Conservation (phyloP, 64 coral and sea anemone species). For the Cladopsammia gracilis region DNA sequence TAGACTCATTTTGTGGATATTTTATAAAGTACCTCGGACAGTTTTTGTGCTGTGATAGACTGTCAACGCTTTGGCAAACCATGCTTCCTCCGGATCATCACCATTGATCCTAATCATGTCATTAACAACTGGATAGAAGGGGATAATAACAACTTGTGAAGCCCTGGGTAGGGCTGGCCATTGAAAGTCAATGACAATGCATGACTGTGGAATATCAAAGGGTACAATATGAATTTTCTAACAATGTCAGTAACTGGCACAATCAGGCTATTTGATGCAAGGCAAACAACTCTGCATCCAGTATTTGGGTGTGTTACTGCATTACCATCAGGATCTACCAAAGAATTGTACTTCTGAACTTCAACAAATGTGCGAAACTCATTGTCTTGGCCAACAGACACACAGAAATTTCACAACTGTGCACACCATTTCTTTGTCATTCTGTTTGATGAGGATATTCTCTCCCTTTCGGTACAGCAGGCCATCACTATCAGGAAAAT, state of each 20-base stretch:
- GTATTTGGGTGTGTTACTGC: neutral
- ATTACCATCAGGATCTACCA: neutral
- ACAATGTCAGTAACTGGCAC: neutral
- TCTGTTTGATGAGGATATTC: conserved; percentile 1
- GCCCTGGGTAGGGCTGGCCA: neutral
- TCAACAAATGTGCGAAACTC: neutral
- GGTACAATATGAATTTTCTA: conserved; percentile 14
- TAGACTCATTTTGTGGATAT: neutral
- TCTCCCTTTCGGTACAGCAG: conserved; percentile 12
- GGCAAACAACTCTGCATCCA: neutral
- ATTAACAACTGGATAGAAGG: conserved; percentile 25
- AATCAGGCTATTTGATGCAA: conserved; percentile 6
- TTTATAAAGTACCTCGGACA: neutral
- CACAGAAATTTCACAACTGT: neutral
- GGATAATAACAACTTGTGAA: neutral
- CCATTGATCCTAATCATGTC: conserved; percentile 35
- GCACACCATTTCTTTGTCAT: neutral
- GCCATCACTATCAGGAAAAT: too few relatives aligned
- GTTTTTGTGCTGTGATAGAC: neutral
- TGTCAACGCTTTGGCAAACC: conserved; percentile 16
- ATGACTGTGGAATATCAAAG: neutral
- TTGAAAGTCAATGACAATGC: conserved; percentile 13
- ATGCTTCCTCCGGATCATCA: conserved; percentile 7
- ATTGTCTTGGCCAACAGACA: conserved; percentile 8
- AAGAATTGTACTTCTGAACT: neutral